Evolutionary conservation across 2,888 invertebrate species (phyloP).

Genomic region (Hydropsyche betteni): DNA sequence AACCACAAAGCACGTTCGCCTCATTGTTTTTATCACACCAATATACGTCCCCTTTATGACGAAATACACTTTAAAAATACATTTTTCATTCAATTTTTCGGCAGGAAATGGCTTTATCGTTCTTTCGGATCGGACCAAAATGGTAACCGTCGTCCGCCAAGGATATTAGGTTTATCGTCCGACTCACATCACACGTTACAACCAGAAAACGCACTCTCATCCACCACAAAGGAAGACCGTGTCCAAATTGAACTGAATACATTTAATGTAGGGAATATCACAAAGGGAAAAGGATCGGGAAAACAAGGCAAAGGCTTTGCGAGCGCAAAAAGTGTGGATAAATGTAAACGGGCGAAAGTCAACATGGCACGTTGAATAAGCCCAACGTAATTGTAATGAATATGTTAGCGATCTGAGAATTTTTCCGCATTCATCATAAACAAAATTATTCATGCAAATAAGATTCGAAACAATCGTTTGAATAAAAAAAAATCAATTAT

Average conservation of each 20-base stretch:
- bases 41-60: too few relatives aligned
- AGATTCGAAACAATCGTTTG: too few relatives aligned
- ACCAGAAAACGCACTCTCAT: not conserved
- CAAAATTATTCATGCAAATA: too few relatives aligned
- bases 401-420: too few relatives aligned
- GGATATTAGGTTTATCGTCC: constrained; percentile 1
- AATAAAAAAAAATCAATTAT: too few relatives aligned
- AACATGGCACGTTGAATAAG: too few relatives aligned
- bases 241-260: constrained; percentile 7
- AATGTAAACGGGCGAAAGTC: not conserved
- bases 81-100: too few relatives aligned
- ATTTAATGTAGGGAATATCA: constrained; percentile 4
- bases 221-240: not conserved
- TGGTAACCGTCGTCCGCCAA: not conserved
- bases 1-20: not conserved
- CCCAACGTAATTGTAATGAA: too few relatives aligned
- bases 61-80: too few relatives aligned
- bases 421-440: too few relatives aligned
- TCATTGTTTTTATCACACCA: too few relatives aligned
- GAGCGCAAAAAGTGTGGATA: not conserved
- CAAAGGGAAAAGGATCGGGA: constrained; percentile 4
- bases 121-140: not conserved
- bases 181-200: not conserved
- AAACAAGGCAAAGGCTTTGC: not conserved
- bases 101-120: too few relatives aligned